These are phyloP conservation scores for Callionymus lyra DNA, from an alignment of 2,113 vertebrate genomes.

Conservation along the genomic window DNA sequence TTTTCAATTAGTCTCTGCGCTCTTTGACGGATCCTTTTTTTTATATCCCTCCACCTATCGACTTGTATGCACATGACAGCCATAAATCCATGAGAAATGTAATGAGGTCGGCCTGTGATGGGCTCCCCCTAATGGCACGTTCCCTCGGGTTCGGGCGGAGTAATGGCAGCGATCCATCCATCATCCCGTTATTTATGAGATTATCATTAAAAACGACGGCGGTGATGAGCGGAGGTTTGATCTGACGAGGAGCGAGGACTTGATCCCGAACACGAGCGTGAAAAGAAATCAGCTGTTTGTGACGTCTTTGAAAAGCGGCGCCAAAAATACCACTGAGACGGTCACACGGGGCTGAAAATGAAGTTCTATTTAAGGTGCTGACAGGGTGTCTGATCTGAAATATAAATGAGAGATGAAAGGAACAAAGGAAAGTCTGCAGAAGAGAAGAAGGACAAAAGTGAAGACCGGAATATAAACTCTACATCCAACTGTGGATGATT, in stretches of 20 bases:
- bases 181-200: conserved; percentile 24
- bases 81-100: conserved; percentile 43
- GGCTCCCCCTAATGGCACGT: conserved; percentile 13
- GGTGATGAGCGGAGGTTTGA: conserved; percentile 20
- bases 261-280: neutral
- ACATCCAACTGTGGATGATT: conserved; percentile 13
- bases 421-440: conserved; percentile 28
- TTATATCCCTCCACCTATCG: conserved; percentile 27
- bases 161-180: conserved; percentile 18
- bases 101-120: conserved; percentile 39
- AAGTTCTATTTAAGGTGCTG: conserved; percentile 21
- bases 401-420: conserved; percentile 41
- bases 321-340: conserved; percentile 9
- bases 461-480: conserved; percentile 12
- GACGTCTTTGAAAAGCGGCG: conserved; percentile 4
- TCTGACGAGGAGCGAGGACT: conserved; percentile 3
- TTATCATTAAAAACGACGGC: conserved; percentile 28
- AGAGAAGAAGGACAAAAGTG: neutral
- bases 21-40: conserved; percentile 23
- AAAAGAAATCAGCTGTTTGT: conserved; percentile 19
- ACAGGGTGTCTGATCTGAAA: conserved; percentile 27
- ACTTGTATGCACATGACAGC: conserved; percentile 18
- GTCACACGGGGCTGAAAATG: conserved; percentile 3
- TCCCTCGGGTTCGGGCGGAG: conserved; percentile 8
- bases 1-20: neutral